Evolutionary conservation across 1,140 invertebrate species (phyloP).

Genomic region (Neodiprion pinetum): DNA sequence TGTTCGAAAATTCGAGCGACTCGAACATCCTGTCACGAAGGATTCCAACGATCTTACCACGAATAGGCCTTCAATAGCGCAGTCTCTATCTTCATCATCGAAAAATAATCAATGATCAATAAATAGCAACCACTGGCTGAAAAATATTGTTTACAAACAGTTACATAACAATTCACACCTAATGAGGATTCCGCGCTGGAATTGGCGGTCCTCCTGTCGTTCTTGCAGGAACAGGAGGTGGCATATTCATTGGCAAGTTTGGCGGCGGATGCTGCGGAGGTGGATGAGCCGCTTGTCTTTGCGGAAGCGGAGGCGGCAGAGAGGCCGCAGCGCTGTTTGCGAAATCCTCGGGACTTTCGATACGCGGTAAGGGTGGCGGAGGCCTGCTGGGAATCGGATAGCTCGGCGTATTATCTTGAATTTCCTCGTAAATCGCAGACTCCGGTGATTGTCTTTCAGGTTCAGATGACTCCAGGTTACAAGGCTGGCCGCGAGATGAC

Average conservation of each 20-base stretch:
- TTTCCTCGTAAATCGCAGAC: slow-evolving; percentile 65
- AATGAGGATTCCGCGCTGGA: slow-evolving; percentile 68
- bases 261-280: slow-evolving; percentile 67
- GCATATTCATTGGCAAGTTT: slow-evolving; percentile 57
- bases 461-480: slow-evolving; percentile 27
- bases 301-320: slow-evolving; percentile 72
- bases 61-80: no score
- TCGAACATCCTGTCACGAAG: no score
- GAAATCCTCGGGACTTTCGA: slow-evolving; percentile 48
- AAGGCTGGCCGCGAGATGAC: slow-evolving; percentile 1
- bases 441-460: slow-evolving; percentile 49
- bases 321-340: slow-evolving; percentile 51
- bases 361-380: slow-evolving; percentile 53
- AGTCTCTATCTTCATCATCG: no score
- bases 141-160: no score
- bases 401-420: slow-evolving; percentile 57
- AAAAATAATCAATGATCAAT: no score
- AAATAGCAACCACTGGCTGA: no score
- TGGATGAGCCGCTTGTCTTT: slow-evolving; percentile 63
- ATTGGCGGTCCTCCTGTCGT: slow-evolving; percentile 72
- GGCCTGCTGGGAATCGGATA: slow-evolving; percentile 53
- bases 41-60: no score
- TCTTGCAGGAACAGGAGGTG: slow-evolving; percentile 70
- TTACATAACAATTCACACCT: slow-evolving; percentile 13
- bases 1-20: no score